A percentile compares a stretch with the other conserved stretches of the same genome.
Evolutionary conservation across 1,140 invertebrate species (phyloP).

Genomic region (Yoshiicerus persimilis): DNA sequence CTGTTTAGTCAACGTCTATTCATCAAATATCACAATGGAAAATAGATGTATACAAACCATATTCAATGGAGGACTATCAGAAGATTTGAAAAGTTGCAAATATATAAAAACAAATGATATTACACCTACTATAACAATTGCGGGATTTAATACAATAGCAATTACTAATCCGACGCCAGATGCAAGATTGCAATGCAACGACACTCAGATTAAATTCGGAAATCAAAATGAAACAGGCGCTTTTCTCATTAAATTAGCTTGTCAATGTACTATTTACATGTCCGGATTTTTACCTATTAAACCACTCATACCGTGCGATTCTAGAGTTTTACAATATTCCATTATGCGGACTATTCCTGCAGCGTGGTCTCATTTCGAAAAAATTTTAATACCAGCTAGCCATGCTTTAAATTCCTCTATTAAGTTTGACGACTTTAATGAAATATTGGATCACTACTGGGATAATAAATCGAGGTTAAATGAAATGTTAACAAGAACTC

Average conservation of each 20-base stretch:
- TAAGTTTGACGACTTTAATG: not conserved
- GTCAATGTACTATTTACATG: not conserved
- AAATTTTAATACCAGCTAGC: no score
- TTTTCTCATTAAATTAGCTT: not conserved
- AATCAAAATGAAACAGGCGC: not conserved
- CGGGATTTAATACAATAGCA: no score
- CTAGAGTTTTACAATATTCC: not conserved
- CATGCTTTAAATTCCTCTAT: not conserved
- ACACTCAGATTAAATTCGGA: not conserved
- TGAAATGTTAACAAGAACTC: not conserved
- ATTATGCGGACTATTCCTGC: no score
- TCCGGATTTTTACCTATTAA: not conserved
- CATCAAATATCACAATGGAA: not conserved
- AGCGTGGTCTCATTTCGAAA: no score
- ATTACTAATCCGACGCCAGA: not conserved
- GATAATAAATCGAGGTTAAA: not conserved
- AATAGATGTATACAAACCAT: not conserved
- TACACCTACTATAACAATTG: not conserved
- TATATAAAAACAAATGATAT: not conserved
- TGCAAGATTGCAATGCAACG: not conserved
- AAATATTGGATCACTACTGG: no score
- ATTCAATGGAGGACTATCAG: no score
- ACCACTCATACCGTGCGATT: not conserved
- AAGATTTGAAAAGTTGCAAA: not conserved
- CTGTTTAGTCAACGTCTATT: not conserved